Percentiles rank a stretch among this genome's conserved stretches.
phyloP scores from a whole-genome alignment of 2,113 vertebrate genomes.

The Microtus ochrogaster region DNA sequence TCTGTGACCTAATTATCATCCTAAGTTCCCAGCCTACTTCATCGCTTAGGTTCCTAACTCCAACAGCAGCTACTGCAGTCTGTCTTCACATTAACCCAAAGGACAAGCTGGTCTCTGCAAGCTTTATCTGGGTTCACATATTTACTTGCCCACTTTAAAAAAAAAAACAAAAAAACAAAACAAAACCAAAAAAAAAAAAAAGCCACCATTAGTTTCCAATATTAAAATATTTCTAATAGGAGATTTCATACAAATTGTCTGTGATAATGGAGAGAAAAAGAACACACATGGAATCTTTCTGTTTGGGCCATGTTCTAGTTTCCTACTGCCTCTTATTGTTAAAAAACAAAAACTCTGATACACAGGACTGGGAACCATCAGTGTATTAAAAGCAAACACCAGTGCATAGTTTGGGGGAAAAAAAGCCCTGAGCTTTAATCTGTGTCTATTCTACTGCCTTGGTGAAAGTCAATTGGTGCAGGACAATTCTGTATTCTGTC shows the following conservation, averaged over 20 bases:
- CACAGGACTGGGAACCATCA: neutral
- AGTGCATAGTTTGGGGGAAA: neutral
- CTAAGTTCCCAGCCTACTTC: slow-evolving; percentile 21
- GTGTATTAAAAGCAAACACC: neutral
- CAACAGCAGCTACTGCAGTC: neutral
- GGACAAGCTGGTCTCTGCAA: neutral
- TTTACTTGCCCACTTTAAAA: neutral
- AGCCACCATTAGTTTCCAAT: neutral
- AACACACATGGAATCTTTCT: neutral
- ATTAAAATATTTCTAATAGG: slow-evolving; percentile 44
- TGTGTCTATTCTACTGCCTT: neutral
- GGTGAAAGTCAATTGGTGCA: neutral
- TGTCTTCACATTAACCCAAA: neutral
- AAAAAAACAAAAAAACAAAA: no score
- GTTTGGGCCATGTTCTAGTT: neutral
- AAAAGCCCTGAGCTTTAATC: neutral
- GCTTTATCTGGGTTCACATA: neutral
- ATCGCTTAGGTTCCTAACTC: slow-evolving; percentile 11
- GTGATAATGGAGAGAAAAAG: neutral
- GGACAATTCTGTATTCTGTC: no score
- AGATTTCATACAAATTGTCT: neutral
- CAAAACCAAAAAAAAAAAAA: neutral
- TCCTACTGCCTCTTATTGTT: neutral
- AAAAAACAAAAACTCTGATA: neutral
- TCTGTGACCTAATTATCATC: neutral